phyloP scores from a whole-genome alignment of 2,888 invertebrate species.

The Mesodorylaimus sp. region DNA sequence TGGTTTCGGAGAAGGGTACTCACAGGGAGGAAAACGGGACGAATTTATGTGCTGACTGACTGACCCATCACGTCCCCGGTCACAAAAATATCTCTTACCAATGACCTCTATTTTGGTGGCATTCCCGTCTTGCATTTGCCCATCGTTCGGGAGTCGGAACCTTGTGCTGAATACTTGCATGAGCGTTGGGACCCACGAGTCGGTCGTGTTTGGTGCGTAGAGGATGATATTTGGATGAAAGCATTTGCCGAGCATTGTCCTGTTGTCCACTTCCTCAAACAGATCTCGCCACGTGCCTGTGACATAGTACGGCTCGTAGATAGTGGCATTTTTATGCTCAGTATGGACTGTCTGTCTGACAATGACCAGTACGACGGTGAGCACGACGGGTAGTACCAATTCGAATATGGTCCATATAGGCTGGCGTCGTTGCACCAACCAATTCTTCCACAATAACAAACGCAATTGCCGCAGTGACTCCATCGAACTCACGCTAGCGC shows the following conservation, averaged over 20 bases:
- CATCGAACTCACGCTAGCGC: too few relatives aligned
- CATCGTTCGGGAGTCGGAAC: too few relatives aligned
- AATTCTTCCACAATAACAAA: constrained; percentile 65
- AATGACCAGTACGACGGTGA: constrained; percentile 14
- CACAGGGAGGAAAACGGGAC: too few relatives aligned
- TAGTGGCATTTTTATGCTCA: background rate
- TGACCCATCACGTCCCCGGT: too few relatives aligned
- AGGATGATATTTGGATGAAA: background rate
- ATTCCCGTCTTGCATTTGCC: too few relatives aligned
- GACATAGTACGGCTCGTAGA: background rate
- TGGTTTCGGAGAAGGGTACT: too few relatives aligned
- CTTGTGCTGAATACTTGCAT: too few relatives aligned
- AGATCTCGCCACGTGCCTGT: background rate
- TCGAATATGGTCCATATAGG: constrained; percentile 49
- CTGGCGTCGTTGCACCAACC: constrained; percentile 53
- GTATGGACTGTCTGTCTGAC: constrained; percentile 5
- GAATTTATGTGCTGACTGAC: too few relatives aligned
- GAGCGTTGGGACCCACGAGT: too few relatives aligned
- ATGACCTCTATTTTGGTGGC: too few relatives aligned
- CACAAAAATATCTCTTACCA: too few relatives aligned
- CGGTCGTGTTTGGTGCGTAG: background rate
- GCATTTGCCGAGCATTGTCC: background rate
- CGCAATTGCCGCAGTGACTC: constrained; percentile 36
- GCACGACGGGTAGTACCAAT: constrained; percentile 34
- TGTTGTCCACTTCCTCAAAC: background rate